A percentile compares a stretch with the other conserved stretches of the same genome.
Conservation (phyloP, 2,113 vertebrate genomes). For the Talpa occidentalis region DNA sequence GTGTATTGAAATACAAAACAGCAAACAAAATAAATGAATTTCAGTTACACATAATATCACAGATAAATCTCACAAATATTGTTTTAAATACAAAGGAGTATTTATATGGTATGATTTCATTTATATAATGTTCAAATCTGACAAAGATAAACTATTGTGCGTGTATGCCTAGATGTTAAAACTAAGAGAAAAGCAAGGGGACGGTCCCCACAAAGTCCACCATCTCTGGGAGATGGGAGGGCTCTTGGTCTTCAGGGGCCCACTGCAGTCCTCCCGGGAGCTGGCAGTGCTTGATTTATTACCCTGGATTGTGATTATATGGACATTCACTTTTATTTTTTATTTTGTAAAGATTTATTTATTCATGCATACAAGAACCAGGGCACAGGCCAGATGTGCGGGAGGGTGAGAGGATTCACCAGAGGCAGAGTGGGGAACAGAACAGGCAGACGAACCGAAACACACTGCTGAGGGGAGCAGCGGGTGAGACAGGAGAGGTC, state of each 20-base stretch:
- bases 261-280: neutral
- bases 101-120: neutral
- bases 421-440: too few species aligned
- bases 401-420: too few species aligned
- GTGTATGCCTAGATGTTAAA: neutral
- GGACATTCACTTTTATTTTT: neutral
- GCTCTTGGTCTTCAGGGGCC: neutral
- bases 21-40: neutral
- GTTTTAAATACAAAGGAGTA: neutral
- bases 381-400: too few species aligned
- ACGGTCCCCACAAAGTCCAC: neutral
- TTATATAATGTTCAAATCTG: neutral
- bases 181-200: neutral
- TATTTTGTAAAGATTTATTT: too few species aligned
- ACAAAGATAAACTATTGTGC: neutral
- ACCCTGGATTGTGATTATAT: neutral
- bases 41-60: neutral
- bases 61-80: neutral
- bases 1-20: neutral
- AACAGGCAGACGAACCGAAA: too few species aligned
- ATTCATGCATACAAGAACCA: too few species aligned
- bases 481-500: too few species aligned
- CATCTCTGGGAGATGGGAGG: neutral
- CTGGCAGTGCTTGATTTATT: neutral
- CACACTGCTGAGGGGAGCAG: too few species aligned